phyloP scores from a whole-genome alignment of 1,140 invertebrate species.

The Panonychus citri region DNA sequence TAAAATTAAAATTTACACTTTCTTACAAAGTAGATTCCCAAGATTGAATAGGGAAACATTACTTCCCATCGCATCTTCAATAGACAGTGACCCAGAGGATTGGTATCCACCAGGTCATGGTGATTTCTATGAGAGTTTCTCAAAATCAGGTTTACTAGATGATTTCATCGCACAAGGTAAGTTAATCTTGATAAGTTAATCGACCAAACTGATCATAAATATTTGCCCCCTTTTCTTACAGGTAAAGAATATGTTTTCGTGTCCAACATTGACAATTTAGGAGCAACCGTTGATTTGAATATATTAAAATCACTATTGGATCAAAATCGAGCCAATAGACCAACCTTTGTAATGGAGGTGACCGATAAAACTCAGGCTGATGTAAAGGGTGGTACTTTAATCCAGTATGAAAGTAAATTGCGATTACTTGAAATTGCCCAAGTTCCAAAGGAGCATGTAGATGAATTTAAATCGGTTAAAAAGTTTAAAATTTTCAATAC shows the following conservation, averaged over 20 bases:
- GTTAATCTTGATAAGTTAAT: background rate
- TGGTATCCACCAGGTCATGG: conserved; percentile 99
- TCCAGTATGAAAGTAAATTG: conserved; percentile 84
- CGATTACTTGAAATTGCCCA: conserved; percentile 95
- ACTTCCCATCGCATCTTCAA: conserved; percentile 46
- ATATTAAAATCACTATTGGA: conserved; percentile 48
- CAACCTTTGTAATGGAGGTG: conserved; percentile 98
- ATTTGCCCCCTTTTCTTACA: background rate
- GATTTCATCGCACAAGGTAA: conserved; percentile 44
- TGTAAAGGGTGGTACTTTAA: conserved; percentile 96
- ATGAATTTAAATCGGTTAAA: conserved; percentile 15
- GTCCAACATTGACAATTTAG: conserved; percentile 97
- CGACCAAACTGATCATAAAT: background rate
- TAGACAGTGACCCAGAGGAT: conserved; percentile 41
- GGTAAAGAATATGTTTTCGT: conserved; percentile 78
- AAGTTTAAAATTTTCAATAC: conserved; percentile 77
- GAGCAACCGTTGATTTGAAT: conserved; percentile 85
- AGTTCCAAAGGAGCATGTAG: conserved; percentile 76
- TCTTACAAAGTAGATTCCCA: conserved; percentile 90
- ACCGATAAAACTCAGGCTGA: conserved; percentile 97
- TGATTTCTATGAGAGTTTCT: conserved; percentile 91
- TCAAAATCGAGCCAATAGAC: conserved; percentile 21
- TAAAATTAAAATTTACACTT: conserved; percentile 79
- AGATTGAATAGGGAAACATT: conserved; percentile 81
- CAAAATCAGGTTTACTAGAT: conserved; percentile 71